Evolutionary conservation across 1,140 invertebrate species (phyloP).

Genomic region (Chrysoperla carnea): DNA sequence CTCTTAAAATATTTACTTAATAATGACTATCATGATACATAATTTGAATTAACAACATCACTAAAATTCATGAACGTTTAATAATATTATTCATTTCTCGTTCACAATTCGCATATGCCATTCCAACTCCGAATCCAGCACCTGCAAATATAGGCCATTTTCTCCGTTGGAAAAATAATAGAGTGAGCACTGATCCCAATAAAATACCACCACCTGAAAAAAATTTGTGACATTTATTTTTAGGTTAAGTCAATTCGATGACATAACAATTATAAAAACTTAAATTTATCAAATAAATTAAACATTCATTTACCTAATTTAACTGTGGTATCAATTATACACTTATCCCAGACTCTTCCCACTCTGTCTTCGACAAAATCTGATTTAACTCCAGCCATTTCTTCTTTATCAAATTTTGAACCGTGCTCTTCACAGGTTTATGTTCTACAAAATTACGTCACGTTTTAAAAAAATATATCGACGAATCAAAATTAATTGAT

Average conservation of each 20-base stretch:
- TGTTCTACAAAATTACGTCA: no score
- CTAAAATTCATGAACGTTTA: neutral
- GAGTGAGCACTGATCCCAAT: conserved; percentile 43
- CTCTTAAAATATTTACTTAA: no score
- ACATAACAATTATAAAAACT: conserved; percentile 6
- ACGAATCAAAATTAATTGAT: no score
- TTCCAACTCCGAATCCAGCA: conserved; percentile 52
- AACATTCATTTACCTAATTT: conserved; percentile 32
- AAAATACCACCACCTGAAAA: conserved; percentile 45
- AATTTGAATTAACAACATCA: no score
- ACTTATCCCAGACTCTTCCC: conserved; percentile 36
- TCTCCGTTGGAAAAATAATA: conserved; percentile 47
- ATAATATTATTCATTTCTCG: conserved; percentile 30
- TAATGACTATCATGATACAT: no score
- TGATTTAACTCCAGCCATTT: no score
- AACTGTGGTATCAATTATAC: conserved; percentile 36
- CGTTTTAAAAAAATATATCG: no score
- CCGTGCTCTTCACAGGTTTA: no score
- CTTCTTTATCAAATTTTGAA: no score
- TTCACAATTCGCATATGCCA: conserved; percentile 62
- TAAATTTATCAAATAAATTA: neutral
- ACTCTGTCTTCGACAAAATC: conserved; percentile 28
- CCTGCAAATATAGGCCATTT: conserved; percentile 53
- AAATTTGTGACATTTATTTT: conserved; percentile 3
- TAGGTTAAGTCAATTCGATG: conserved; percentile 1